Evolutionary conservation across 2,888 invertebrate species (phyloP).

Genomic region (Oligia fasciuncula): DNA sequence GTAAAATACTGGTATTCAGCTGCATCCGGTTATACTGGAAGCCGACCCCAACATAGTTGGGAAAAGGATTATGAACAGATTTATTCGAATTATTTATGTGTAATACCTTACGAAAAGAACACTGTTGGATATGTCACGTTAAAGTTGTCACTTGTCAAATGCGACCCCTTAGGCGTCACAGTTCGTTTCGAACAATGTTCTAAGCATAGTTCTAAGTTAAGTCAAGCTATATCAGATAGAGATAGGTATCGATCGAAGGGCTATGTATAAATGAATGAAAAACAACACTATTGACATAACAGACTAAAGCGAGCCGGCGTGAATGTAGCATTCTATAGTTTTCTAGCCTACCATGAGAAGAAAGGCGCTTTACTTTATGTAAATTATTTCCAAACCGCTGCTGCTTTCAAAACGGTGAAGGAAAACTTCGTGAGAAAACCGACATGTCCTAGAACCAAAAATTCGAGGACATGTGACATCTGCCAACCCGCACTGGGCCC

Average conservation of each 20-base stretch:
- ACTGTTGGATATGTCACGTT: no score
- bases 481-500: neutral
- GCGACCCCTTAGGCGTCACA: neutral
- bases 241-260: neutral
- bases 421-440: neutral
- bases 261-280: neutral
- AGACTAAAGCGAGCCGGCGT: neutral
- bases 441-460: neutral
- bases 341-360: neutral
- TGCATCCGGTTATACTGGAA: no score
- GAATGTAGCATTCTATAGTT: no score
- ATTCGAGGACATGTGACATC: neutral
- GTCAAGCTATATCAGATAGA: neutral
- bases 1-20: no score
- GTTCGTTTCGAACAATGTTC: neutral
- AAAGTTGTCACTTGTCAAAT: neutral
- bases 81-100: no score
- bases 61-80: no score
- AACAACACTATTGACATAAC: no score
- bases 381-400: neutral
- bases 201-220: neutral
- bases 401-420: neutral
- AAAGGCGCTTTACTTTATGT: neutral
- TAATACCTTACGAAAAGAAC: no score
- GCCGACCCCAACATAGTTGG: no score